phyloP scores from a whole-genome alignment of 2,113 vertebrate species.

The Rattus norvegicus region GRCr8 NC_086031.1:57971501-57972000 shows the following conservation, averaged over 20 bases:
- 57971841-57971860: neutral
- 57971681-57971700: too few species aligned
- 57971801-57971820: neutral
- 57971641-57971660: neutral
- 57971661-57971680: neutral
- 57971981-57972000: neutral
- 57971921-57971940: neutral
- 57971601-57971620: neutral
- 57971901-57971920: neutral
- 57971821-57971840: neutral
- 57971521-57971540: neutral
- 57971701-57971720: neutral
- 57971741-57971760: neutral
- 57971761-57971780: neutral
- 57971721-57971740: neutral
- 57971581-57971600: neutral
- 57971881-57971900: neutral
- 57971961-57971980: neutral
- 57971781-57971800: neutral
- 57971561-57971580: neutral
- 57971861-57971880: neutral
- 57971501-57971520: neutral
- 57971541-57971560: neutral
- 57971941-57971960: neutral
- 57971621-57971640: neutral